Base-by-base conservation (phyloP, 2,113 vertebrate genomes). In the Pleuronectes platessa region DNA sequence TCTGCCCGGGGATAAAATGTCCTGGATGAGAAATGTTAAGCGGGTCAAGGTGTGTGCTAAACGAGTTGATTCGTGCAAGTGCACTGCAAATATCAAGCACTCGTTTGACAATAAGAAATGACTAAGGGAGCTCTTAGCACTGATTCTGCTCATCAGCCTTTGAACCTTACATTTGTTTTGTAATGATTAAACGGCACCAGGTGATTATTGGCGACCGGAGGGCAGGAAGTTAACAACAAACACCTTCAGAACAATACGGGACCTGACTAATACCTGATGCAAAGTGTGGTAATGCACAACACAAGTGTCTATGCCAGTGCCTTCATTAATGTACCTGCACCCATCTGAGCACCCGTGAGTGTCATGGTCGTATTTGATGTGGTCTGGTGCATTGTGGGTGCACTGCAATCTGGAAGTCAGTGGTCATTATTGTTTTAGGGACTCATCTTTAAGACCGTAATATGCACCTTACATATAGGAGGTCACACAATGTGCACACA, bases 1-100 rank as follows among this genome's bases (percentile, higher is more conserved):
- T 5, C 15, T 60, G 74, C n/a, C 35, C 40, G 18, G 51, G 31
- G 10, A 60, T 63, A 15, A 63, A 1, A 66, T 72, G 58, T 12
- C 7, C 24, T 40, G 51, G 15, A 21, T 58, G 4, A 53, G 14
- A 68, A 69, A 71, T 27, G 35, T 27, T 78, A 68, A 49, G 2
- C 0, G 31, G 68, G 20, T 77, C n/a, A 31, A 49, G 21, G 53
- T 56, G 20, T 31, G 51, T 49, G 37, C 4, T 42, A 5, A 55
- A 37, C 35, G 18, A 54, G 9, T 40, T 14, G 6, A 24, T 55
- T 15, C 49, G 10, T 10, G 17, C 26, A 18, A n/a, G 7, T 31
- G 27, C 47, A 31, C 3, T 18, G 35, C 27, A 60, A 66, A 56
- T 58, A 68, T 35, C 7, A 47, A 67, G 12, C 5, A 35, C 12